Percentiles rank a stretch among this genome's conserved stretches.
These are phyloP conservation scores for Puma concolor DNA, from an alignment of 2,113 vertebrate species.

Conservation along the genomic window DNA sequence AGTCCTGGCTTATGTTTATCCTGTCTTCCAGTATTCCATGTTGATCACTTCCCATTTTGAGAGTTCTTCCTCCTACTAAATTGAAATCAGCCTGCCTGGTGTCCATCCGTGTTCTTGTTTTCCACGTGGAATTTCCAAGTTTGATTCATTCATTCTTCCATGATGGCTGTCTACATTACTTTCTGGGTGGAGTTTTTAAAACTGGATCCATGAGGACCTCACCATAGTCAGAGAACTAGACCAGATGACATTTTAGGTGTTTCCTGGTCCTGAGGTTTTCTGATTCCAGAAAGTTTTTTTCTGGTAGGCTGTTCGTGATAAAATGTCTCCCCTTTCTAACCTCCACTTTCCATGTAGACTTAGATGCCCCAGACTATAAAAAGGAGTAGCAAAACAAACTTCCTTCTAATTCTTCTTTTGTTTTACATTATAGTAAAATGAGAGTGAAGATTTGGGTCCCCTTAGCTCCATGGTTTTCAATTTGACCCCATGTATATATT, in stretches of 20 bases:
- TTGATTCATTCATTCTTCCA: neutral
- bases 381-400: neutral
- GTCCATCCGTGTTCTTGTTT: neutral
- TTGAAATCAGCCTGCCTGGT: neutral
- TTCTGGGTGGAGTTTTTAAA: neutral
- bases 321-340: neutral
- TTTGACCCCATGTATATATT: neutral
- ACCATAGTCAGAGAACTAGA: neutral
- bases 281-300: neutral
- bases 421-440: neutral
- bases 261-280: neutral
- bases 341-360: neutral
- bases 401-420: neutral
- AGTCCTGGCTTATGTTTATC: neutral
- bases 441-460: neutral
- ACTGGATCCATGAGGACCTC: neutral
- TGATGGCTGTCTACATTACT: neutral
- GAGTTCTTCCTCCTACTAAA: neutral
- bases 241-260: neutral
- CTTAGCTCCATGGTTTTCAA: neutral
- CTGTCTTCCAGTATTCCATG: neutral
- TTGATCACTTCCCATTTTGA: neutral
- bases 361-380: neutral
- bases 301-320: neutral
- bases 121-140: too few relatives aligned